Conservation (phyloP, 2,888 invertebrate species). For the Charanyca ferruginea region DNA sequence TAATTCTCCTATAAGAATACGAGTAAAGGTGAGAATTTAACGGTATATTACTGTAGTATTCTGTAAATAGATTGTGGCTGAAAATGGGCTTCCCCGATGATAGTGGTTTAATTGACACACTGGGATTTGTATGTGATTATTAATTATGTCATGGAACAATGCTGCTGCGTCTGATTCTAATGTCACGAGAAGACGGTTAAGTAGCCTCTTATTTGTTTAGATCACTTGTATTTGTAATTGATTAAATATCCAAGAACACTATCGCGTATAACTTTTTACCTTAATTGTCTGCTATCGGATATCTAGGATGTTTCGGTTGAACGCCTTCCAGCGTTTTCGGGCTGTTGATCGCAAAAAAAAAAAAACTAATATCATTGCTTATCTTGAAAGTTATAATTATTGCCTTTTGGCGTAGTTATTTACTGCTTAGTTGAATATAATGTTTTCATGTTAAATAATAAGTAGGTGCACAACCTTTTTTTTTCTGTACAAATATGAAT, state of each 20-base stretch:
- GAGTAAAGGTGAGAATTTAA: conserved; percentile 84
- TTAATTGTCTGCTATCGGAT: conserved; percentile 9
- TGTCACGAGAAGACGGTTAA: background rate
- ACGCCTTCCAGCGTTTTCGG: conserved; percentile 30
- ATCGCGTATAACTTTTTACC: conserved; percentile 19
- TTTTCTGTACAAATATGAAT: background rate
- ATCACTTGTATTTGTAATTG: conserved; percentile 10
- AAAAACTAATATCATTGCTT: conserved; percentile 44
- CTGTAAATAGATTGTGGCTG: conserved; percentile 3
- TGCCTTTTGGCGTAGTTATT: conserved; percentile 15
- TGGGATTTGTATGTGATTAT: background rate
- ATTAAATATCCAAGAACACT: conserved; percentile 8
- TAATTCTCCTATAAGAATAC: conserved; percentile 86
- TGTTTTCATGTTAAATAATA: background rate
- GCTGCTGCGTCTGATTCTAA: background rate
- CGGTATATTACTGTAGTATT: conserved; percentile 13
- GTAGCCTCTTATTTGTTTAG: background rate
- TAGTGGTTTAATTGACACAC: conserved; percentile 6
- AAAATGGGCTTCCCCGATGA: conserved; percentile 34
- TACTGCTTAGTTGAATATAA: conserved; percentile 18
- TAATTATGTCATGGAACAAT: background rate
- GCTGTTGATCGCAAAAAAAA: conserved; percentile 18
- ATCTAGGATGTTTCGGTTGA: conserved; percentile 53
- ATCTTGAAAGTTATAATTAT: conserved; percentile 39
- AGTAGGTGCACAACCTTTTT: conserved; percentile 23